Conservation (phyloP, 2,888 invertebrate species). For the Halocaridina rubra region DNA sequence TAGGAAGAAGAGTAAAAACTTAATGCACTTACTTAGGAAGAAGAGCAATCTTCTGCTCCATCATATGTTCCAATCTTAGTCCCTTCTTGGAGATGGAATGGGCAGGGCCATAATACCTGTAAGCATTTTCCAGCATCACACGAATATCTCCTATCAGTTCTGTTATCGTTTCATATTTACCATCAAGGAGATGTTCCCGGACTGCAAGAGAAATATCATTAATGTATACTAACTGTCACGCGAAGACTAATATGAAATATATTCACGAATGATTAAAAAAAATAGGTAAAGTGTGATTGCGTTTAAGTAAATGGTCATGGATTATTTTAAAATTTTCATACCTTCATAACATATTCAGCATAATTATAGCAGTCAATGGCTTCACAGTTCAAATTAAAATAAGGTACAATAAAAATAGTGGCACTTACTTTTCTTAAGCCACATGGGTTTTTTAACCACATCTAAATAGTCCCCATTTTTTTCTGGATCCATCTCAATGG, state of each 20-base stretch:
- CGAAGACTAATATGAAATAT: background rate
- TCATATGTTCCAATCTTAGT: constrained; percentile 69
- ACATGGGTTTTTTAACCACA: constrained; percentile 70
- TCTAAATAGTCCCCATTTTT: constrained; percentile 69
- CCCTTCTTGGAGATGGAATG: constrained; percentile 70
- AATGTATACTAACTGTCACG: background rate
- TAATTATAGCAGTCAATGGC: no score
- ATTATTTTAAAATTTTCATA: no score
- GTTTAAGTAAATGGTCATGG: no score
- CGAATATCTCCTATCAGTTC: constrained; percentile 71
- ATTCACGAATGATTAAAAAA: constrained; percentile 42
- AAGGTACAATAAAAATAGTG: no score
- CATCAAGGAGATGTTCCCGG: constrained; percentile 67
- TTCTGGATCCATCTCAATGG: constrained; percentile 68
- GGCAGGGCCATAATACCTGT: constrained; percentile 71
- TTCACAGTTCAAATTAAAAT: no score
- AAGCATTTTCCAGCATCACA: constrained; percentile 71
- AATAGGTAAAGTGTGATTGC: no score
- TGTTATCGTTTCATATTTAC: constrained; percentile 69
- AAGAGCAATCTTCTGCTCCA: constrained; percentile 70
- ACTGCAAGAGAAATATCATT: constrained; percentile 66
- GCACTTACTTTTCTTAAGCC: constrained; percentile 70
- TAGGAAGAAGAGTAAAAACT: constrained; percentile 44
- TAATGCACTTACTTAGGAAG: constrained; percentile 68
- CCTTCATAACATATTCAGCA: no score